Evolutionary conservation across 2,888 invertebrate species (phyloP).

Genomic region (Galerucella calmariensis): DNA sequence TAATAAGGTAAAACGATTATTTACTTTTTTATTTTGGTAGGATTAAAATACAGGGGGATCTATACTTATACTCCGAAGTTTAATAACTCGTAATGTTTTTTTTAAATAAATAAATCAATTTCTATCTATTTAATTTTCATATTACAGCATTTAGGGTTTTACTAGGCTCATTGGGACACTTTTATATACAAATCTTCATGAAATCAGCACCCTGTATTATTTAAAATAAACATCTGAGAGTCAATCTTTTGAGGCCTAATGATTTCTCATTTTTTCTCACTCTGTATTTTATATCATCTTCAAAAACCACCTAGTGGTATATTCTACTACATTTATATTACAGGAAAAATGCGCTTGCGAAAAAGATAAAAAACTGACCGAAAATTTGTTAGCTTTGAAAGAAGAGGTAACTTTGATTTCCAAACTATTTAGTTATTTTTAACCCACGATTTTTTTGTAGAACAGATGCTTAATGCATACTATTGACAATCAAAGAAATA

Average conservation of each 20-base stretch:
- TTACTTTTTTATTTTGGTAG: not conserved
- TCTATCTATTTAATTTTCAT: too few relatives aligned
- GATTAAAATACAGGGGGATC: too few relatives aligned
- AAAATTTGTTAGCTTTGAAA: slow-evolving; percentile 44
- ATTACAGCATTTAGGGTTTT: too few relatives aligned
- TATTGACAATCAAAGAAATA: slow-evolving; percentile 43
- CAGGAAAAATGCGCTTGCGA: slow-evolving; percentile 9
- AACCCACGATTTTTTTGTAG: slow-evolving; percentile 44
- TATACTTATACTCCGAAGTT: too few relatives aligned
- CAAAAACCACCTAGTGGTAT: not conserved
- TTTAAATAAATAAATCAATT: too few relatives aligned
- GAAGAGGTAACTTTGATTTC: slow-evolving; percentile 45
- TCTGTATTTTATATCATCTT: too few relatives aligned
- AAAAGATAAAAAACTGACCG: slow-evolving; percentile 45
- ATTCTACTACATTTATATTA: not conserved
- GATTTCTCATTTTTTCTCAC: not conserved
- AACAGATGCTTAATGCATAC: slow-evolving; percentile 47
- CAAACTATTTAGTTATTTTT: slow-evolving; percentile 13
- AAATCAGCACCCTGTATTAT: too few relatives aligned
- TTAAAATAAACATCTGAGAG: too few relatives aligned
- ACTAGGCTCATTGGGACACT: too few relatives aligned
- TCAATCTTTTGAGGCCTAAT: not conserved
- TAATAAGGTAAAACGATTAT: slow-evolving; percentile 39
- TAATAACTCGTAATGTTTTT: too few relatives aligned
- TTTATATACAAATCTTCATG: too few relatives aligned